These are phyloP conservation scores for Tigriopus californicus DNA, from an alignment of 2,888 invertebrate species.

Conservation along the genomic window DNA sequence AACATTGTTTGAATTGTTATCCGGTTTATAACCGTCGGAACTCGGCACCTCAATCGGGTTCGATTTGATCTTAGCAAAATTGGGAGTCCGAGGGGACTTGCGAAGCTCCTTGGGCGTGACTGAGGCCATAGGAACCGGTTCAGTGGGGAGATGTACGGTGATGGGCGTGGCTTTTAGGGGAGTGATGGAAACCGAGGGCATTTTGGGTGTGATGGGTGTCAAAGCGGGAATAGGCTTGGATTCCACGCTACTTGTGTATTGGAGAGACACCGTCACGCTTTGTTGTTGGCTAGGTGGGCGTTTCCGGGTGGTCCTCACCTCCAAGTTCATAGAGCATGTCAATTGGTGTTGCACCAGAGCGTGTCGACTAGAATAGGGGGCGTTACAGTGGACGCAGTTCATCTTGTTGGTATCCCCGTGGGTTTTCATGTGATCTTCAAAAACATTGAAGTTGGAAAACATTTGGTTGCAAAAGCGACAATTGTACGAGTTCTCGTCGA, in stretches of 20 bases:
- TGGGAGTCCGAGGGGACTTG: not conserved
- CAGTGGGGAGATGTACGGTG: not conserved
- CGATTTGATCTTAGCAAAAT: not conserved
- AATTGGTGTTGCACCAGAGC: not conserved
- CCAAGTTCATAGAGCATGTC: not conserved
- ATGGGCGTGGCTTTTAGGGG: not conserved
- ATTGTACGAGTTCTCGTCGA: constrained; percentile 10
- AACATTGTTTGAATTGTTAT: constrained; percentile 14
- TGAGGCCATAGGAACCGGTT: not conserved
- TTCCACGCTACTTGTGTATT: not conserved
- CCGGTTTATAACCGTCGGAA: constrained; percentile 9
- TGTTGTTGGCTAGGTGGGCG: not conserved
- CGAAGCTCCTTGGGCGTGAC: not conserved
- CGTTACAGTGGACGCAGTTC: constrained; percentile 2
- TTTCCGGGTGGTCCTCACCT: not conserved
- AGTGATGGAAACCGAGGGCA: not conserved
- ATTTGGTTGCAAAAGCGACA: constrained; percentile 11
- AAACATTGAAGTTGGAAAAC: not conserved
- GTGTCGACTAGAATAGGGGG: not conserved
- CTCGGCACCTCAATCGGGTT: not conserved
- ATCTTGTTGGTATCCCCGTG: constrained; percentile 6
- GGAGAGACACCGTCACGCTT: not conserved
- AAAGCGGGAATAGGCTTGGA: not conserved
- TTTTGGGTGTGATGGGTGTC: not conserved
- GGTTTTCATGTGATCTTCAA: constrained; percentile 10